Base-by-base conservation (phyloP, 2,888 invertebrate genomes). In the Dugesia japonica region DNA sequence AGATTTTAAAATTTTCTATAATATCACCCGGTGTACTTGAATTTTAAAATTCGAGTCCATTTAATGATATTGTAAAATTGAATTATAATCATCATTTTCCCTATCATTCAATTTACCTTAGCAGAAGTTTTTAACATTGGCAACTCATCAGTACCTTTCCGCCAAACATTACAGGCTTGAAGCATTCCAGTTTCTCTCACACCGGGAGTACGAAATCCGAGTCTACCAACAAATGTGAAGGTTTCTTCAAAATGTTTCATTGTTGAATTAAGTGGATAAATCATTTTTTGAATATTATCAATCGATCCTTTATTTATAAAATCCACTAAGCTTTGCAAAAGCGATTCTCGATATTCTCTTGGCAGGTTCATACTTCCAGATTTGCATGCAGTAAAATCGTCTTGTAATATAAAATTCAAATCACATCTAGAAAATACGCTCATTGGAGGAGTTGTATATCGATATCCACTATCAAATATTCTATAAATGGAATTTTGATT, bases 211-310 rank as follows among this genome's bases (percentile, higher is more conserved):
- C 38, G 33, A 20, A 73, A 38, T 4, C 74, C 74, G 9, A 28
- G 28, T 31, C 38, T 56, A 17, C 74, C 74, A n/a, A 73, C 9
- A 31, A 38, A 73, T 9, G 33, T 31, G 26, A 73, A 73, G 1
- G 74, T 73, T 1, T 73, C 74, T 33, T 28, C 74, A 33, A 73
- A 73, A 38, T 73, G 42, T 73, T 73, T 73, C 74, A 73, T 73
- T 33, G 28, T 4, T 7, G 74, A 27, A 38, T 7, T 31, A 9
- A 28, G 15, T 17, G 74, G 74, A 33, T 42, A 73, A 15, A 9
- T n/a, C 74, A 73, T 73, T 73, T 28, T 28, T n/a, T 7, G 28
- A 31, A 73, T 73, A 26, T 73, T n/a, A 42, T 73, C 31, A 23
- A 73, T 31, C 4, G 1, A n/a, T 9, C 74, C 74, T 7, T 9